Evolutionary conservation across 2,797 vertebrate species (phyloP).

Genomic region (Macropus fuliginosus): DNA sequence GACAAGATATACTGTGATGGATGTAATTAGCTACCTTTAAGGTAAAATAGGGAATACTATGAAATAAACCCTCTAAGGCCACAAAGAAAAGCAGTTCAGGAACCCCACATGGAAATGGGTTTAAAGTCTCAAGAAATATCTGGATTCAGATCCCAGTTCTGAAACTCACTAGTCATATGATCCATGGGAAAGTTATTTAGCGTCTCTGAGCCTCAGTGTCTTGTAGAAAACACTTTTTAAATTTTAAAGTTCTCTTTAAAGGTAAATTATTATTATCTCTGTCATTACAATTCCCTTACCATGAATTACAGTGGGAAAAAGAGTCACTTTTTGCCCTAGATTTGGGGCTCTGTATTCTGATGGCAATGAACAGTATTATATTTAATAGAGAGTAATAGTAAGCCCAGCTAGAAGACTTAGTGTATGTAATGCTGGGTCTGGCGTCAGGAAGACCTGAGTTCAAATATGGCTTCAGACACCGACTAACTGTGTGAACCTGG

Average conservation of each 20-base stretch:
- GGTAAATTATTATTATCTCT: background rate
- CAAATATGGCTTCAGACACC: background rate
- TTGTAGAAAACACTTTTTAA: background rate
- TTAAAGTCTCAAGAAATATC: background rate
- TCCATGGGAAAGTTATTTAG: background rate
- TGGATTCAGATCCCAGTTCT: background rate
- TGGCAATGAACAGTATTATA: background rate
- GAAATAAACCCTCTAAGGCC: slow-evolving; percentile 14
- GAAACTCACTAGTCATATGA: background rate
- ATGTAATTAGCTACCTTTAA: slow-evolving; percentile 16
- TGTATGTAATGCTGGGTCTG: background rate
- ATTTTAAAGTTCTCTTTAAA: background rate
- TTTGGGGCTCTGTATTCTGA: background rate
- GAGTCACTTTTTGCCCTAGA: background rate
- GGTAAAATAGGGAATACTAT: slow-evolving; percentile 14
- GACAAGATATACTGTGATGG: background rate
- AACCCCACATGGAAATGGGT: background rate
- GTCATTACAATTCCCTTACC: background rate
- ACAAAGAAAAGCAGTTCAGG: background rate
- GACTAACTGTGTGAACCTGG: background rate
- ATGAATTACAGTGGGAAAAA: background rate
- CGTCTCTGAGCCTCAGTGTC: background rate
- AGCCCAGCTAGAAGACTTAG: background rate
- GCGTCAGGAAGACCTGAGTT: background rate
- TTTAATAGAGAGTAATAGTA: background rate